Conservation (phyloP, 2,113 vertebrate genomes). For the Phocoena sinus region DNA sequence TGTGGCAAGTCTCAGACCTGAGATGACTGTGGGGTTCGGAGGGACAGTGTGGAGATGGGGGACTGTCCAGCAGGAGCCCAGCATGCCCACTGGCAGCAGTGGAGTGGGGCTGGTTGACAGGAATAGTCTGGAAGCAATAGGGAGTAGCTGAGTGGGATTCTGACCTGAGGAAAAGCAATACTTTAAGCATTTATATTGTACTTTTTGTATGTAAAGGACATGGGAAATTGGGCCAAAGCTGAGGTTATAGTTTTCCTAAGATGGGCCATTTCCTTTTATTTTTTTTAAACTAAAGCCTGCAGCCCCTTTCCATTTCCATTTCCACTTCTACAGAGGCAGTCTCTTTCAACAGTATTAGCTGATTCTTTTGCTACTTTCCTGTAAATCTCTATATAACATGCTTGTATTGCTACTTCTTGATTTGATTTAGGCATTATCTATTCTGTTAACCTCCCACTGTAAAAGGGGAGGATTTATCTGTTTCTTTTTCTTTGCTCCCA, state of each 20-base stretch:
- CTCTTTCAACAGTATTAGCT: background rate
- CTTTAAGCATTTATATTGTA: background rate
- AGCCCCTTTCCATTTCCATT: background rate
- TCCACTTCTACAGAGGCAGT: background rate
- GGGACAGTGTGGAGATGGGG: too few species aligned
- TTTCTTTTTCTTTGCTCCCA: background rate
- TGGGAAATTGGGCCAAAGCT: background rate
- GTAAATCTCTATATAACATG: background rate
- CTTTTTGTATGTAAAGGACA: background rate
- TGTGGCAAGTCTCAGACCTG: background rate
- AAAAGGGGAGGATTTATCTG: background rate
- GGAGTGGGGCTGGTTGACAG: background rate
- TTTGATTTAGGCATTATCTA: background rate
- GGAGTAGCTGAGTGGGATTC: background rate
- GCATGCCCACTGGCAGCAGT: rapidly evolving
- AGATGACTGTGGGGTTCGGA: background rate
- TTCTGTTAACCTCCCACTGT: background rate
- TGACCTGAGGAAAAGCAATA: background rate
- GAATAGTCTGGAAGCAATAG: background rate
- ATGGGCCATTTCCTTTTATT: background rate
- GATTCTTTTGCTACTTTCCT: background rate
- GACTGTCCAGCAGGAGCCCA: too few species aligned
- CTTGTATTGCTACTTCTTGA: background rate
- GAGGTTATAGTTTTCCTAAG: background rate
- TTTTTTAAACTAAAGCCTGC: background rate